A percentile compares a stretch with the other conserved stretches of the same genome.
Conservation (phyloP, 1,140 invertebrate genomes). For the Thalassaphorura encarpata region DNA sequence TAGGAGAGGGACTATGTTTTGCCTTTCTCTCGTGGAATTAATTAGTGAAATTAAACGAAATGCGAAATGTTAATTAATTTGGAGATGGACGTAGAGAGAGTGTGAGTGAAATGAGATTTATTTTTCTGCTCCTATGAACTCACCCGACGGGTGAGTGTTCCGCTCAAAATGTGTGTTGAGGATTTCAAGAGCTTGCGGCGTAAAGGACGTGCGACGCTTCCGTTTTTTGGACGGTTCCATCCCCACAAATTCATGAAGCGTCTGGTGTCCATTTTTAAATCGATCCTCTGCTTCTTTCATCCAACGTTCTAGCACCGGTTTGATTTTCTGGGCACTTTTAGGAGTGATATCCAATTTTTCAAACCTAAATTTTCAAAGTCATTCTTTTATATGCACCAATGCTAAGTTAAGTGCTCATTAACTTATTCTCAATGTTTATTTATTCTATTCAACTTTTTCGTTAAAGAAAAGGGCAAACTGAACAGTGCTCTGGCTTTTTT, state of each 20-base stretch:
- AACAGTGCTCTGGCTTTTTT: too few species aligned
- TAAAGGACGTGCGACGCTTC: conserved; percentile 92
- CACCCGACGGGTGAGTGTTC: conserved; percentile 96
- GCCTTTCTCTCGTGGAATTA: too few species aligned
- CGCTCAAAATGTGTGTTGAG: conserved; percentile 91
- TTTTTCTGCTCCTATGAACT: too few species aligned
- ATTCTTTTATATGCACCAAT: too few species aligned
- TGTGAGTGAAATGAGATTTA: too few species aligned
- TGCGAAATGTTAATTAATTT: too few species aligned
- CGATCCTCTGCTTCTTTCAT: conserved; percentile 96
- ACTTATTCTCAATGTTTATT: too few species aligned
- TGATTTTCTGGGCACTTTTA: conserved; percentile 98
- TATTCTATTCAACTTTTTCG: conserved; percentile 6
- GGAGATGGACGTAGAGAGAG: too few species aligned
- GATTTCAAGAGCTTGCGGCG: conserved; percentile 86
- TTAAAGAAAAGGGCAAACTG: neutral
- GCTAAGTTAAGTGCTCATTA: conserved; percentile 29
- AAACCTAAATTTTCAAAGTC: conserved; percentile 66
- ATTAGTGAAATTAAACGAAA: too few species aligned
- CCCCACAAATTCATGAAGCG: conserved; percentile 89
- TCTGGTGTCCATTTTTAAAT: conserved; percentile 81
- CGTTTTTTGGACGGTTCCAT: conserved; percentile 93
- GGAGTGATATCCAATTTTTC: conserved; percentile 99
- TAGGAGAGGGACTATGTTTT: neutral
- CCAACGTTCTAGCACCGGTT: conserved; percentile 94